A percentile compares a stretch with the other conserved stretches of the same genome.
These are phyloP conservation scores for Columba guinea DNA, from an alignment of 2,797 vertebrate species.

Conservation along the genomic window DNA sequence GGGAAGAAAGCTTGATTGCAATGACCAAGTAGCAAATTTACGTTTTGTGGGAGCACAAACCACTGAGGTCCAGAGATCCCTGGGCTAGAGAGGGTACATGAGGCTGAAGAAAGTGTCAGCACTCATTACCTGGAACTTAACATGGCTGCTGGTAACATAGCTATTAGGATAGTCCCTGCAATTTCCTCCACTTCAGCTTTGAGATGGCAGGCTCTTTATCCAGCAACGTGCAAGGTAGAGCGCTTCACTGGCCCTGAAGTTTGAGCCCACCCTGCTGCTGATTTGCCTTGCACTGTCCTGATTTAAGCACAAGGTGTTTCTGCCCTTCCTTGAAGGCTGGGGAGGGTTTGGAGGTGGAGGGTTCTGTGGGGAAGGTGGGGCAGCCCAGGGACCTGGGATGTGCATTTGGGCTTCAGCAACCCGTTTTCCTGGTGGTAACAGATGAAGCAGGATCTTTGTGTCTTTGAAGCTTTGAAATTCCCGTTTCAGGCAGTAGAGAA, in stretches of 20 bases:
- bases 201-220: background rate
- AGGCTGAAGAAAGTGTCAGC: background rate
- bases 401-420: background rate
- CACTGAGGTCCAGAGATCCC: background rate
- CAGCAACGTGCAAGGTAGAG: background rate
- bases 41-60: background rate
- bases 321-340: background rate
- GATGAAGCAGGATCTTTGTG: background rate
- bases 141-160: background rate
- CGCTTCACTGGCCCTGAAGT: background rate
- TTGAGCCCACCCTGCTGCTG: background rate
- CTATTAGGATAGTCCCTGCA: background rate
- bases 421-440: background rate
- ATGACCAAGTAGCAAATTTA: background rate
- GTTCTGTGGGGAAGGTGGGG: background rate
- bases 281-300: fast-evolving
- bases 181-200: background rate
- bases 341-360: background rate
- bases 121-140: fast-evolving
- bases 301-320: background rate
- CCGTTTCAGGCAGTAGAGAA: background rate
- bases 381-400: background rate
- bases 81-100: background rate
- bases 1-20: background rate
- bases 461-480: background rate